Conservation (phyloP, 2,113 vertebrate genomes). For the Psophia crepitans region DNA sequence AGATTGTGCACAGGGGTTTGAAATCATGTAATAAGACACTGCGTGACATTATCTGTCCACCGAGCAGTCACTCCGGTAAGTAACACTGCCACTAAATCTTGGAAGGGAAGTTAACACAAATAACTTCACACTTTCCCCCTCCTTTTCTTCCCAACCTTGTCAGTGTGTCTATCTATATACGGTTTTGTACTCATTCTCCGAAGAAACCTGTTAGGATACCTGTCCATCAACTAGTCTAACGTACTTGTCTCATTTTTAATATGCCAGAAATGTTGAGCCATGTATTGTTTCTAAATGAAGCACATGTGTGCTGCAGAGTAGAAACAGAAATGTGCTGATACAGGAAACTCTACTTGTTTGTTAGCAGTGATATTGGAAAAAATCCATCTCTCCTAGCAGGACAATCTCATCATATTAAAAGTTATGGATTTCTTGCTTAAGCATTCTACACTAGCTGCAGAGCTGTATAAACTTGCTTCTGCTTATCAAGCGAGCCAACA, state of each 20-base stretch:
- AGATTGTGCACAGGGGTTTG: constrained; percentile 55
- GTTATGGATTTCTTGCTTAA: constrained; percentile 90
- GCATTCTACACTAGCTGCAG: constrained; percentile 85
- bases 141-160: background rate
- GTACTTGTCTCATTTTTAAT: constrained; percentile 28
- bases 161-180: constrained; percentile 16
- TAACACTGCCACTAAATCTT: constrained; percentile 45
- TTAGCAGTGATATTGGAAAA: constrained; percentile 86
- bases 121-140: background rate
- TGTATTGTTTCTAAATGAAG: constrained; percentile 67
- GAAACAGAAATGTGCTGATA: constrained; percentile 75
- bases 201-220: constrained; percentile 52
- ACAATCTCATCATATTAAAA: constrained; percentile 95
- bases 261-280: constrained; percentile 47
- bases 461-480: constrained; percentile 71
- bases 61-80: constrained; percentile 47
- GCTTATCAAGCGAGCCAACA: constrained; percentile 67
- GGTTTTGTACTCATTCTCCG: constrained; percentile 12
- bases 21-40: constrained; percentile 56
- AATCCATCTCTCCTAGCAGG: constrained; percentile 93
- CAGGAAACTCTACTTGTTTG: constrained; percentile 85
- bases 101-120: constrained; percentile 46
- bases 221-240: constrained; percentile 37
- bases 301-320: constrained; percentile 56
- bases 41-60: constrained; percentile 64